Percentiles rank a stretch among this genome's conserved stretches.
Evolutionary conservation across 2,888 invertebrate genomes (phyloP).

Genomic region (Thalpophila matura): DNA sequence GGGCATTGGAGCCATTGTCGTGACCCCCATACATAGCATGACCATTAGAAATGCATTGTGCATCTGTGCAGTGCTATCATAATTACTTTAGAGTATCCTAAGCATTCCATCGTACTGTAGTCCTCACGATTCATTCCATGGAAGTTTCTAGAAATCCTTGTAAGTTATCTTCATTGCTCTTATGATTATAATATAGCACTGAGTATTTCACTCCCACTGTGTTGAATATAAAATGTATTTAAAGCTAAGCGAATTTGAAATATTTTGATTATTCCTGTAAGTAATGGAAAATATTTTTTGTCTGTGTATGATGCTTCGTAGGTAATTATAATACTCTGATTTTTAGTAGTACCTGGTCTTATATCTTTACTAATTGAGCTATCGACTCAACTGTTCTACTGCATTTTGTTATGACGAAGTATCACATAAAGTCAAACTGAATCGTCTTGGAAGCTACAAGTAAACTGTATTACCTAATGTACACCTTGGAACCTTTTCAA

Average conservation of each 20-base stretch:
- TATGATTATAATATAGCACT: conserved; percentile 1
- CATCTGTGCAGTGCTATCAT: conserved; percentile 54
- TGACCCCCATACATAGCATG: conserved; percentile 70
- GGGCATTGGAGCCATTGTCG: conserved; percentile 48
- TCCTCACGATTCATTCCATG: conserved; percentile 41
- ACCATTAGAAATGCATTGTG: conserved; percentile 65
- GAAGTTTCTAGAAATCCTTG: conserved; percentile 36
- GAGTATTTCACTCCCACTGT: background rate
- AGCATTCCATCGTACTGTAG: conserved; percentile 52
- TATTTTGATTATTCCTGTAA: conserved; percentile 12
- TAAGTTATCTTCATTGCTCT: conserved; percentile 39
- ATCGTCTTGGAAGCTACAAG: conserved; percentile 12
- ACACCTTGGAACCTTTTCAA: conserved; percentile 47
- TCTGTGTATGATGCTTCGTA: conserved; percentile 31
- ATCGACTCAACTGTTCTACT: conserved; percentile 16
- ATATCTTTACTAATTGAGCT: conserved; percentile 28
- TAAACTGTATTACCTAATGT: conserved; percentile 30
- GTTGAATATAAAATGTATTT: conserved; percentile 15
- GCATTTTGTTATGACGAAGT: conserved; percentile 17
- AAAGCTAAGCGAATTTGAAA: conserved; percentile 8
- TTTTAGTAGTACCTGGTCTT: conserved; percentile 6
- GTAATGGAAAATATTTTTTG: conserved; percentile 8
- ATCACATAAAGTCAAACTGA: conserved; percentile 6
- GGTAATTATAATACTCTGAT: conserved; percentile 13
- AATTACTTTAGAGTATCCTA: conserved; percentile 33